Evolutionary conservation across 2,888 invertebrate species (phyloP), one percentile per base, ranked within the genome.

Genomic region (Meiosimyza decipiens): DNA sequence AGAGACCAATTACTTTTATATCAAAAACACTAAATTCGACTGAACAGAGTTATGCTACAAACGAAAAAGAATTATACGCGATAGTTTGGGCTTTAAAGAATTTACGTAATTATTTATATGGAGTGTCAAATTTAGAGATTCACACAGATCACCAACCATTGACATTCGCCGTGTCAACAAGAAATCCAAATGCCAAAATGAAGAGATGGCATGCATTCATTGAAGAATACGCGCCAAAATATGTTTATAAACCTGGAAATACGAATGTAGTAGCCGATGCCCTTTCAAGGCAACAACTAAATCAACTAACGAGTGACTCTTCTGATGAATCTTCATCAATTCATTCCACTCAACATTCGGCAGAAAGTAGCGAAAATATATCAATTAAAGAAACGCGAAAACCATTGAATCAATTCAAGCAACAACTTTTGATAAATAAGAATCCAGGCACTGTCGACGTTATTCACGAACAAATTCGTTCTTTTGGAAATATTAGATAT

Each of bases 31-130:
- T 79, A 70, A 78, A 72, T 13, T 64, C 74, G 67, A 75, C 80
- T 0, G 80, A 84, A 78, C 66, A 52, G 40, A 80, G 78, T 47
- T 83, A 83, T 67, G 78, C 80, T 0, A 79, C 80, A 2, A 82
- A 84, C 16, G 84, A 86, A 74, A 85, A 84, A 64, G 84, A 86
- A 77, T 72, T 85, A 5, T 71, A 83, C 51, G 81, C 81, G 0
- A 82, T 85, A 13, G 79, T 85, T 1, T 85, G 82, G 83, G 82
- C 83, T 0, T 74, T 80, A 6, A 84, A 85, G 74, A 81, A 80
- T 51, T 82, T 86, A 13, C 72, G 84, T 33, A n/a, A n/a, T n/a
- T n/a, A n/a, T n/a, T n/a, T n/a, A n/a, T n/a, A n/a, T n/a, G n/a
- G n/a, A n/a, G n/a, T 87, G 7, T 85, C 40, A 12, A 60, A 76